Percentiles rank a stretch among this genome's conserved stretches.
Conservation (phyloP, 2,888 invertebrate species). For the Hemaris fuciformis region DNA sequence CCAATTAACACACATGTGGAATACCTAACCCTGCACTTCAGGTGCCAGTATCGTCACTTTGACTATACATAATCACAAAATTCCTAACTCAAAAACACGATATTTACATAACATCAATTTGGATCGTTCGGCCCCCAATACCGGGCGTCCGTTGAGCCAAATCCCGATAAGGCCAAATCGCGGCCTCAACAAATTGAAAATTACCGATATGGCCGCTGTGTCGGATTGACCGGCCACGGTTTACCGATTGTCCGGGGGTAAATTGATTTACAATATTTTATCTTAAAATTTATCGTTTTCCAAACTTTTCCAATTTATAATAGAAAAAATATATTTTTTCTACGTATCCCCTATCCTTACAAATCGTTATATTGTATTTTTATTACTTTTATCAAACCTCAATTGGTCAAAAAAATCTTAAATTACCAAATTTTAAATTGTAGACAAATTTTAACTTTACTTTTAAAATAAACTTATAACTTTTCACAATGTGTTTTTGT, state of each 20-base stretch:
- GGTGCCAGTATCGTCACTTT: no score
- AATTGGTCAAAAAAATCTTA: no score
- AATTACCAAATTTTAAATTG: no score
- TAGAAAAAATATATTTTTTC: no score
- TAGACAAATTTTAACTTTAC: no score
- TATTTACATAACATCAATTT: not conserved
- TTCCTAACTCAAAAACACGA: not conserved
- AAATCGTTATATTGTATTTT: no score
- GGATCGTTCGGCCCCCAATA: conserved; percentile 25
- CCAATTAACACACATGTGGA: no score
- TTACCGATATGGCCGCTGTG: conserved; percentile 15
- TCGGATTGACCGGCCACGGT: not conserved
- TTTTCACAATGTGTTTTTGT: no score
- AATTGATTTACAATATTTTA: not conserved
- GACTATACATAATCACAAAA: not conserved
- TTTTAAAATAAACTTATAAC: no score
- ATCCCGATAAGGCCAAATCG: conserved; percentile 40
- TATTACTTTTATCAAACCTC: no score
- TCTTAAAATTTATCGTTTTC: not conserved
- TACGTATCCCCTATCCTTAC: no score
- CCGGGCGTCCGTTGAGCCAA: conserved; percentile 30
- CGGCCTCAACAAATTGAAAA: conserved; percentile 42
- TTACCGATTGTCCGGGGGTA: not conserved
- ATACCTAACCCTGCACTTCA: no score
- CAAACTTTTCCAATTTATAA: not conserved